Evolutionary conservation across 2,888 invertebrate genomes (phyloP).

Genomic region (Xestia rhomboidea): DNA sequence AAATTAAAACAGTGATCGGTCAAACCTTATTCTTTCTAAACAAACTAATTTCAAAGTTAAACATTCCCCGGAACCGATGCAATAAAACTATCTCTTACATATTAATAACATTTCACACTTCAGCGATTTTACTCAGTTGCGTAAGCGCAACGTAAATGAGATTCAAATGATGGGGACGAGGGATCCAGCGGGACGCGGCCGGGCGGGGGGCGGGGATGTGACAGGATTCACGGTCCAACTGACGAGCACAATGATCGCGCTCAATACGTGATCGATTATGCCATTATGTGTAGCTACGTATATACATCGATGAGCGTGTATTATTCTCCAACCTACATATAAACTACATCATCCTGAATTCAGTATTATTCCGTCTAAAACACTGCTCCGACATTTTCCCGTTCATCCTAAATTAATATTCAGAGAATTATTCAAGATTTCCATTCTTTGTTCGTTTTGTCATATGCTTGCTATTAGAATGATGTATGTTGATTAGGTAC

Average conservation of each 20-base stretch:
- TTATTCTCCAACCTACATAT: constrained; percentile 60
- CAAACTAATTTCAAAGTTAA: constrained; percentile 23
- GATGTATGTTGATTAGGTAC: constrained; percentile 16
- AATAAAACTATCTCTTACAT: constrained; percentile 69
- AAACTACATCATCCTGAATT: constrained; percentile 38
- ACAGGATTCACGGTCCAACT: constrained; percentile 90
- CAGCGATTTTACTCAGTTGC: constrained; percentile 86
- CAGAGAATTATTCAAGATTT: constrained; percentile 17
- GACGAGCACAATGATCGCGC: constrained; percentile 88
- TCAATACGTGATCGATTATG: constrained; percentile 90
- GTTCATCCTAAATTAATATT: constrained; percentile 5
- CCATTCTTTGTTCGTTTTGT: neutral
- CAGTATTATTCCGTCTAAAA: constrained; percentile 38
- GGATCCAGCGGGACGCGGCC: constrained; percentile 66
- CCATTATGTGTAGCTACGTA: constrained; percentile 81
- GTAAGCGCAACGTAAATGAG: constrained; percentile 88
- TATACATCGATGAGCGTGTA: constrained; percentile 62
- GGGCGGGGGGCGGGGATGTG: constrained; percentile 74
- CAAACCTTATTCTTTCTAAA: neutral
- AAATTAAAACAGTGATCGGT: constrained; percentile 8
- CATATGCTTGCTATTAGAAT: constrained; percentile 20
- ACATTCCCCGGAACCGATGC: constrained; percentile 5
- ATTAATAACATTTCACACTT: constrained; percentile 85
- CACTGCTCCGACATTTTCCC: constrained; percentile 2
- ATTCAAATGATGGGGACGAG: constrained; percentile 82